phyloP scores from a whole-genome alignment of 2,797 vertebrate species.

The Rhabdomys pumilio region DNA sequence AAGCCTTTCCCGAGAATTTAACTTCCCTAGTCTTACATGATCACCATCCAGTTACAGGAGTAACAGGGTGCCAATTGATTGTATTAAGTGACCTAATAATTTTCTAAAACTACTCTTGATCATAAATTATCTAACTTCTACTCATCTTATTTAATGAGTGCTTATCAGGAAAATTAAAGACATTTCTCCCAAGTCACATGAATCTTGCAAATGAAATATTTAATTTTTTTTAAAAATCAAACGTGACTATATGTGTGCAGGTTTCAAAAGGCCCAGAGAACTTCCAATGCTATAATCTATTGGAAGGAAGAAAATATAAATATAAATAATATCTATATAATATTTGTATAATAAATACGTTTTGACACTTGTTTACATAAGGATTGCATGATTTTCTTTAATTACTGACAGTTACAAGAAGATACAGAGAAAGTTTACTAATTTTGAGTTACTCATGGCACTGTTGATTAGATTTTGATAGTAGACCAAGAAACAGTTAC shows the following conservation, averaged over 20 bases:
- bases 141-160: neutral
- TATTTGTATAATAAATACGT: neutral
- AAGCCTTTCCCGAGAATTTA: neutral
- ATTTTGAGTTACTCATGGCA: neutral
- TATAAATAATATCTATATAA: too few species aligned
- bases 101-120: neutral
- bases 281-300: neutral
- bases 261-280: neutral
- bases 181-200: neutral
- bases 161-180: conserved; percentile 21
- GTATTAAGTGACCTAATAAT: neutral
- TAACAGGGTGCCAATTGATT: neutral
- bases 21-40: neutral
- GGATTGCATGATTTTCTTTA: conserved; percentile 2
- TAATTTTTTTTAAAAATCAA: neutral
- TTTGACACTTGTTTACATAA: neutral
- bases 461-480: neutral
- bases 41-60: neutral
- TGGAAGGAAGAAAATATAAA: neutral
- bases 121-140: neutral
- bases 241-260: neutral
- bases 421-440: neutral
- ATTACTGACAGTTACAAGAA: neutral
- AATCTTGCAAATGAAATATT: neutral
- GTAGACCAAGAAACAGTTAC: neutral